These are phyloP conservation scores for Taenioides sp. DNA, from an alignment of 2,797 vertebrate species.

Conservation along the genomic window DNA sequence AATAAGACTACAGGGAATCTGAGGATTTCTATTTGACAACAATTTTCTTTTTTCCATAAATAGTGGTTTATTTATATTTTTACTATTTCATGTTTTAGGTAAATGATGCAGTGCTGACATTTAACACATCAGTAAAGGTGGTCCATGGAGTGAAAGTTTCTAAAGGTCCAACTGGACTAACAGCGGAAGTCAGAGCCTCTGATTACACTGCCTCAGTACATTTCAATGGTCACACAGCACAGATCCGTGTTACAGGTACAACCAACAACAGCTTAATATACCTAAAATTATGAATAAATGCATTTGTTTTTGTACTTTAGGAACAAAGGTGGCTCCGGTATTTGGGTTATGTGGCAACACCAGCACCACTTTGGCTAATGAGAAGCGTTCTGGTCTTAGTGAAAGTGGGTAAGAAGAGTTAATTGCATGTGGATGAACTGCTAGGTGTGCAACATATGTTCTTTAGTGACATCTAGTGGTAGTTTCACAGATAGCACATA, in stretches of 20 bases:
- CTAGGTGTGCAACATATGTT: not conserved
- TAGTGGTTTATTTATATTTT: not conserved
- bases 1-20: not conserved
- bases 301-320: conserved; percentile 1
- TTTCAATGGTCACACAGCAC: conserved; percentile 39
- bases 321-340: not conserved
- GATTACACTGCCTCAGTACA: conserved; percentile 16
- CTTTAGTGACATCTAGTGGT: not conserved
- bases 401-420: conserved; percentile 13
- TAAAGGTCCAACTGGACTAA: conserved; percentile 26
- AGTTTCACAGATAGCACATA: not conserved
- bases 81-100: conserved; percentile 21
- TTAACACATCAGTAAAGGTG: conserved; percentile 11
- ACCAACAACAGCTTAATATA: not conserved
- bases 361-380: not conserved
- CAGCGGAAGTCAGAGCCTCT: conserved; percentile 15
- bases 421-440: not conserved
- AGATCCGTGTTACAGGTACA: conserved; percentile 27
- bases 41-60: not conserved
- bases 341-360: conserved; percentile 31
- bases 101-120: not conserved
- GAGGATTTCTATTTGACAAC: too few relatives aligned
- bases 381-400: conserved; percentile 9
- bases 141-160: conserved; percentile 33
- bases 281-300: not conserved